Base-by-base conservation (phyloP, 2,113 vertebrate species). In the Aptenodytes forsteri region DNA sequence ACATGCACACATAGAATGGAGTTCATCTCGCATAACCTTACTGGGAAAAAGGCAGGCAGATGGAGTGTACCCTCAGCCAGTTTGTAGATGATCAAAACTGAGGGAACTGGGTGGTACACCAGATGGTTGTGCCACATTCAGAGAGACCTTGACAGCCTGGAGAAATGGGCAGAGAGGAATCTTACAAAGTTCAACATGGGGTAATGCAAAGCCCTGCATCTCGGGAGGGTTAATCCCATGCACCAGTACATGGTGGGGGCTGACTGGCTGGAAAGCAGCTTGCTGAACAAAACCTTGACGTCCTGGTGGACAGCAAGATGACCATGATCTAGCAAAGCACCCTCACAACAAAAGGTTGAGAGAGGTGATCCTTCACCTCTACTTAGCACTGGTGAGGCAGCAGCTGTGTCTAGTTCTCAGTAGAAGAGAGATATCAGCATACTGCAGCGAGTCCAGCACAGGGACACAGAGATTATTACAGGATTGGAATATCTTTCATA, bases 301-400 rank as follows among this genome's bases (percentile, higher is more conserved):
- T 72, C 25, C 62, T 65, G 16, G 29, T 69, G 49, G 62, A 56
- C 34, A 54, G 40, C 38, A 67, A 69, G 52, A n/a, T 65, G 20
- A 36, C 30, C 25, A 18, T 29, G 38, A 76, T 25, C 40, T 50
- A 52, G 46, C 34, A 66, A 40, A 58, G 27, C 38, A 76, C 7
- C 9, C 32, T 71, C 29, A 54, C 15, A 75, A 16, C 42, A 67
- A 55, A 82, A 64, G 5, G 5, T 38, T 0, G 0, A 71, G n/a
- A 36, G 26, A 38, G 7, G 19, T 34, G 46, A 77, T 69, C 20
- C 34, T 80, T 76, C 29, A 40, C 11, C 8, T 64, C 38, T 75
- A 1, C 16, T 38, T 62, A 38, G 32, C 66, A 38, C 46, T 58
- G 16, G 3, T 76, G 44, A 34, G 56, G 19, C 36, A 62, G 29